These are phyloP conservation scores for Hyposmocoma kahamanoa DNA, from an alignment of 1,140 invertebrate genomes.

Conservation along the genomic window DNA sequence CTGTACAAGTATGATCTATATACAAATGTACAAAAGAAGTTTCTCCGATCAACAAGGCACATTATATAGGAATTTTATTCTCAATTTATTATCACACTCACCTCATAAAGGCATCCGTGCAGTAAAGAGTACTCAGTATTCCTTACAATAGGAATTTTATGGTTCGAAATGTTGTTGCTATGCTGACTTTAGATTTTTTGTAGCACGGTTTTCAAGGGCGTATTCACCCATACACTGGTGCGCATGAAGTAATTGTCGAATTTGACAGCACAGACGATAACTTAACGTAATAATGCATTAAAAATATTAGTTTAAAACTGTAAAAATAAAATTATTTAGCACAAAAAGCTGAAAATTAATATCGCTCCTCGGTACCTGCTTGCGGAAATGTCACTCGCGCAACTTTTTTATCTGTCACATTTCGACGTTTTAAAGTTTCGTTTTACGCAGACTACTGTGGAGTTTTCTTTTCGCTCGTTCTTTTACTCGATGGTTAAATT, in stretches of 20 bases:
- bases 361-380: not conserved
- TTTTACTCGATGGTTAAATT: not conserved
- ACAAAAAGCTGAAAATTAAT: not conserved
- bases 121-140: conserved; percentile 26
- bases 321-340: not conserved
- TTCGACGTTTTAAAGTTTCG: not conserved
- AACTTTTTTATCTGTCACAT: not conserved
- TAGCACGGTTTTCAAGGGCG: not conserved
- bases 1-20: not conserved
- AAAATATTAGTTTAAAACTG: not conserved
- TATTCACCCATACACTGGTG: not conserved
- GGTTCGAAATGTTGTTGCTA: conserved; percentile 60
- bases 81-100: conserved; percentile 22
- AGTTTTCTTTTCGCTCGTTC: not conserved
- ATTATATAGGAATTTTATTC: conserved; percentile 1
- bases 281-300: not conserved
- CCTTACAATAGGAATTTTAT: conserved; percentile 43
- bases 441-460: not conserved
- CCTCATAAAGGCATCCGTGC: conserved; percentile 54
- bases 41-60: not conserved
- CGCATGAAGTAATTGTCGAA: not conserved
- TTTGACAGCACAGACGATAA: not conserved
- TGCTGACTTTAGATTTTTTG: conserved; percentile 53
- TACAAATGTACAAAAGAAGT: conserved; percentile 5
- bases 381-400: not conserved